Base-by-base conservation (phyloP, 2,797 vertebrate genomes). In the Synanceia verrucosa region DNA sequence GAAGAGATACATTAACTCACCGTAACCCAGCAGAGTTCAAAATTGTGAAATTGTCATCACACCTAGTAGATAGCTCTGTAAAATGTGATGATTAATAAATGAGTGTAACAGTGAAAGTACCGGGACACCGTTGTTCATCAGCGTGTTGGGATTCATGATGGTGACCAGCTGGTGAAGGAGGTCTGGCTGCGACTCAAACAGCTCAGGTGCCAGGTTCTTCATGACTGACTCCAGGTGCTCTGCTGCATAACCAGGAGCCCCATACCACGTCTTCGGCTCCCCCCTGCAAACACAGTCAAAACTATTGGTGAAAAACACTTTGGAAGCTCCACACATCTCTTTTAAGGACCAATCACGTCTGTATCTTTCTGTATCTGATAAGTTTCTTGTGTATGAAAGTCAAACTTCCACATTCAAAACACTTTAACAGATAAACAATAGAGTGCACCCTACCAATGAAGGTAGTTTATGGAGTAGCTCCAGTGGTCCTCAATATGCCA, bases 401-500 rank as follows among this genome's bases (percentile, higher is more conserved):
- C 2, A 11, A 57, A 34, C 13, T 18, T 6, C 12, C 9, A 26
- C n/a, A 7, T 65, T 36, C 43, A 48, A 31, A 47, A 36, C 3
- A 9, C 12, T n/a, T 24, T 2, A 44, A 46, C 5, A 53, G 14
- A 43, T 19, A 24, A 7, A 44, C 4, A 50, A 53, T 2, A 58
- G 13, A 70, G 41, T 43, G 47, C 18, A 56, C 46, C 26, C 13
- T 93, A 99, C 98, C 98, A 99, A 85, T 99, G 98, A 76, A 99
- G 92, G 82, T 98, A 99, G 89, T 99, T 99, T 74, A 99, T 96
- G 0, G 98, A 99, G 85, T 99, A 99, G 92, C 98, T 99, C 98
- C 98, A 99, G 73, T 99, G 98, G 91, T 99, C 98, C 81, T 99
- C 98, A 64, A 99, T 99, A 64, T 99, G 98, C 98, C 98, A 99